These are phyloP conservation scores for Doryteuthis pealeii DNA, from an alignment of 1,140 invertebrate species.

Conservation along the genomic window DNA sequence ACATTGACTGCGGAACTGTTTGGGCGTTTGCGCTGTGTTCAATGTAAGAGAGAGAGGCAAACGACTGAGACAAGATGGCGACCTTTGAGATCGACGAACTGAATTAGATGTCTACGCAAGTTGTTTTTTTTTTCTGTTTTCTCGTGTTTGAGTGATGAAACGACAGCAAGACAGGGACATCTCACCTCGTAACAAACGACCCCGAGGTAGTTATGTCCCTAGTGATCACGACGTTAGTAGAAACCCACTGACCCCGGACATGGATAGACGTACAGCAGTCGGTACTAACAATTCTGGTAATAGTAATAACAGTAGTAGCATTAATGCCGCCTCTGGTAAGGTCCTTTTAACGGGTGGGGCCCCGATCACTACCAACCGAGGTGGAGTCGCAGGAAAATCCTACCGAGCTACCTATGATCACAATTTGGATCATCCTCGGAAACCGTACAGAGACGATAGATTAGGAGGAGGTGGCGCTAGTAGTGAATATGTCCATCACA, in stretches of 20 bases:
- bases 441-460: slow-evolving; percentile 32
- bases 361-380: slow-evolving; percentile 10
- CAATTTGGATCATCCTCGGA: slow-evolving; percentile 32
- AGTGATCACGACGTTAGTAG: slow-evolving; percentile 57
- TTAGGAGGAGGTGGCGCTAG: neutral
- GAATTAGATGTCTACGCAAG: neutral
- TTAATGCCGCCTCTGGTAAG: neutral
- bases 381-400: slow-evolving; percentile 28
- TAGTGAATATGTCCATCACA: slow-evolving; percentile 14
- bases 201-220: slow-evolving; percentile 52
- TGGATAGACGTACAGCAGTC: slow-evolving; percentile 38
- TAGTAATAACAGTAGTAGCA: neutral
- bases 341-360: neutral
- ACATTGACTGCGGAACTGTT: neutral
- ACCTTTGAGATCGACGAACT: neutral
- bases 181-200: slow-evolving; percentile 63
- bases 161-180: slow-evolving; percentile 57
- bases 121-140: neutral
- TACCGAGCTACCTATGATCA: slow-evolving; percentile 20
- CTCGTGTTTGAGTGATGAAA: slow-evolving; percentile 47
- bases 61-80: neutral
- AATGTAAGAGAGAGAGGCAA: neutral
- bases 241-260: slow-evolving; percentile 54
- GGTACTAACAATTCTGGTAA: slow-evolving; percentile 15
- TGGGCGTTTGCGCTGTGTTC: neutral